Evolutionary conservation across 2,113 vertebrate genomes (phyloP).

Genomic region (Ciconia boyciana): DNA sequence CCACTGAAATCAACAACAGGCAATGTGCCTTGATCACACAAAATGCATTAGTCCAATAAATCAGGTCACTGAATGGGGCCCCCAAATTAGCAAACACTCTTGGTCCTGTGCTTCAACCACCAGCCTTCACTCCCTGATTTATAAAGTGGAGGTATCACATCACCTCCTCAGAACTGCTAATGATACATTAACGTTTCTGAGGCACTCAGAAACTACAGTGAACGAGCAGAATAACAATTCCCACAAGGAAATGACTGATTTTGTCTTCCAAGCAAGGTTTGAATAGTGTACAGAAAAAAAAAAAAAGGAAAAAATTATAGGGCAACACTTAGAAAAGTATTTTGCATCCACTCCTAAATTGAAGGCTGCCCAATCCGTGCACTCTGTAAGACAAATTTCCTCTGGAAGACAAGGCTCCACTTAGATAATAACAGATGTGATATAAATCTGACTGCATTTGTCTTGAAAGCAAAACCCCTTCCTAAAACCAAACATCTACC

Average conservation of each 20-base stretch:
- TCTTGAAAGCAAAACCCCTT: constrained; percentile 14
- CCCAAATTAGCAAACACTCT: neutral
- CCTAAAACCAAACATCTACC: neutral
- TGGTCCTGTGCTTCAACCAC: neutral
- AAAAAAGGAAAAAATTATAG: neutral
- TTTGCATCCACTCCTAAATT: neutral
- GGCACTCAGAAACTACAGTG: neutral
- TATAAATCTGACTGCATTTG: constrained; percentile 11
- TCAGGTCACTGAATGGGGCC: neutral
- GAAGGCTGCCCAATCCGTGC: neutral
- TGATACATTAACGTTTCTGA: neutral
- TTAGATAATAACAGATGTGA: constrained; percentile 18
- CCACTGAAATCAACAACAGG: neutral
- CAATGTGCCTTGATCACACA: neutral
- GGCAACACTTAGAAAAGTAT: neutral
- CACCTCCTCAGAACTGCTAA: neutral
- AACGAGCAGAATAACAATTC: neutral
- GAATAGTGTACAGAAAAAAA: neutral
- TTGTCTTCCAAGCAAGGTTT: neutral
- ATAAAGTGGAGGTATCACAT: neutral
- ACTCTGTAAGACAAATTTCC: neutral
- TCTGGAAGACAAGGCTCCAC: neutral
- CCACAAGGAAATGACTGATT: neutral
- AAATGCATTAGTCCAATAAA: neutral
- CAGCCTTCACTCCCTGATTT: neutral